These are phyloP conservation scores for Drosophila ohnishii DNA, from an alignment of 1,140 invertebrate genomes.

Conservation along the genomic window DNA sequence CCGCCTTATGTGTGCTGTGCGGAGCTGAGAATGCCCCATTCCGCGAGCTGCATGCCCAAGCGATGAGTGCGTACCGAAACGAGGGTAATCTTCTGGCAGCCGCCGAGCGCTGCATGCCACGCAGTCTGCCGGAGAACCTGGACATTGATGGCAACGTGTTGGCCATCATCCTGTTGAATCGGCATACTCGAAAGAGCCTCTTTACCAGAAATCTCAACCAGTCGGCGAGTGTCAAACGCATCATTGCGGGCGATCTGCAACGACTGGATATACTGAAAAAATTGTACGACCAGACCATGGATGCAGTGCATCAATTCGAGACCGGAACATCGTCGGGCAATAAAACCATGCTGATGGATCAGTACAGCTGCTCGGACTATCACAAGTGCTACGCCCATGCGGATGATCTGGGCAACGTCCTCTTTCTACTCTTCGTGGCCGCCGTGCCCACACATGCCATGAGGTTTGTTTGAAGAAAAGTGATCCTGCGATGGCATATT, in stretches of 20 bases:
- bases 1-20: slow-evolving; percentile 65
- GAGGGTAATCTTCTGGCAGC: slow-evolving; percentile 56
- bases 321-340: slow-evolving; percentile 10
- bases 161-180: slow-evolving; percentile 71
- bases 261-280: slow-evolving; percentile 72
- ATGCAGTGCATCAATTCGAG: slow-evolving; percentile 55
- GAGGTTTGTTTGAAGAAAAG: slow-evolving; percentile 45
- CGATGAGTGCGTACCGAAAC: slow-evolving; percentile 63
- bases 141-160: slow-evolving; percentile 71
- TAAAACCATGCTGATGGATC: slow-evolving; percentile 51
- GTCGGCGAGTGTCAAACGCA: slow-evolving; percentile 61
- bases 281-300: slow-evolving; percentile 73
- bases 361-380: slow-evolving; percentile 76
- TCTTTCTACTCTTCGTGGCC: slow-evolving; percentile 71
- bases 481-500: accelerated
- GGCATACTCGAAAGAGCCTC: slow-evolving; percentile 55
- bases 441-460: slow-evolving; percentile 74
- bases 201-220: slow-evolving; percentile 73
- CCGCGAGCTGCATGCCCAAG: slow-evolving; percentile 60
- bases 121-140: slow-evolving; percentile 67
- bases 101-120: slow-evolving; percentile 66
- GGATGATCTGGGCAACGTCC: slow-evolving; percentile 62
- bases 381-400: slow-evolving; percentile 73
- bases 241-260: slow-evolving; percentile 65
- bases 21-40: slow-evolving; percentile 72